Evolutionary conservation across 2,113 vertebrate genomes (phyloP).

Genomic region (Mesocricetus auratus): DNA sequence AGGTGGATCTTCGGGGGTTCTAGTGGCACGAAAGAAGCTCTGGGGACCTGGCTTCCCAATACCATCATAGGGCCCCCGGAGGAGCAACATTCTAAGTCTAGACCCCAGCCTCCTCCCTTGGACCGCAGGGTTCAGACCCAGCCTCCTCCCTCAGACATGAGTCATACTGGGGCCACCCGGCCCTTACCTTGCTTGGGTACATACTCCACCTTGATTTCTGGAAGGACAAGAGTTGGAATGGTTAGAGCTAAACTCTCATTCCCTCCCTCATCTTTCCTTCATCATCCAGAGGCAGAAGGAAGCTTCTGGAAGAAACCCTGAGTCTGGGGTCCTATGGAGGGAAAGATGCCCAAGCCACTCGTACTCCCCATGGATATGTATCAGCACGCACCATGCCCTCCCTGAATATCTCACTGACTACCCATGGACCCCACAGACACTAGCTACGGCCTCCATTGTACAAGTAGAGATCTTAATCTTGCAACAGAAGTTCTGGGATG

Average conservation of each 20-base stretch:
- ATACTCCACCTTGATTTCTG: slow-evolving; percentile 96
- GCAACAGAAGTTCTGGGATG: background rate
- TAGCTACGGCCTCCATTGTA: background rate
- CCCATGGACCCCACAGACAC: background rate
- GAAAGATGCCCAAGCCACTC: background rate
- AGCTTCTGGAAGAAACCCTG: background rate
- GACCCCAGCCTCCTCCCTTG: background rate
- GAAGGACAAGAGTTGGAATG: slow-evolving; percentile 36
- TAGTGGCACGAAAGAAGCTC: slow-evolving; percentile 60
- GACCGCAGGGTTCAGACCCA: background rate
- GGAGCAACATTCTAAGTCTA: background rate
- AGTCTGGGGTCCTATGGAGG: background rate
- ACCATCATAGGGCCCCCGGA: background rate
- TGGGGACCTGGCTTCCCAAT: background rate
- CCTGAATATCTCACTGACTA: background rate
- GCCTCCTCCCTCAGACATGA: background rate
- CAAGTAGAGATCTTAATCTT: background rate
- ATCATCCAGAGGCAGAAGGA: background rate
- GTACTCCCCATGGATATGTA: background rate
- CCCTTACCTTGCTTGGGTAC: slow-evolving; percentile 92
- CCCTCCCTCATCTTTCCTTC: background rate
- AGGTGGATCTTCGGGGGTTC: slow-evolving; percentile 96
- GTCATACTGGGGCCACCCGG: background rate
- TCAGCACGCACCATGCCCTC: fast-evolving
- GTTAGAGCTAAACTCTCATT: background rate